Evolutionary conservation across 2,888 invertebrate species (phyloP), one percentile per base, ranked within the genome.

Genomic region (Archaeoteleia sp.): DNA sequence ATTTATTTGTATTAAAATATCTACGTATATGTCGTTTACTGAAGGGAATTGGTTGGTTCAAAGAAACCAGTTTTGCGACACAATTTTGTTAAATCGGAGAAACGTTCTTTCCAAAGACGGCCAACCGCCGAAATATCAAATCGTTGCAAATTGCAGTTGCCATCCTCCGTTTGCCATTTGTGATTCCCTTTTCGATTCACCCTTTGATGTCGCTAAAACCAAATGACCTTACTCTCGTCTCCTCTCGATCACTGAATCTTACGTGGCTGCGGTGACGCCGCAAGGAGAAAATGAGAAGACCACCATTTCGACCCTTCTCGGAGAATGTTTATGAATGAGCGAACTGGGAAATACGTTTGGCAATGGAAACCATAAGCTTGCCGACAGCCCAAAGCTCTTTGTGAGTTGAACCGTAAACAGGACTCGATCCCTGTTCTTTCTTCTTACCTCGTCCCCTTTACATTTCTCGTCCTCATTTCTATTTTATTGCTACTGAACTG

Each of bases 321-420:
- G 39, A 35, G 46, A 53, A 62, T 45, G 46, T 62, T 62, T 55
- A 55, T 63, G 49, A 63, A 63, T 57, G 63, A 49, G 49, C 43
- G 57, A 51, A 43, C 51, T 54, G 48, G 49, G 43, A 63, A 48
- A 43, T 63, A 51, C 51, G 55, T 57, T 57, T 57, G 63, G 45
- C 49, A 34, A 54, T 53, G 53, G 45, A 34, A 48, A 60, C 43
- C 45, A 51, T 51, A 51, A 60, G 43, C 60, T 51, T 42, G 30
- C 30, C 49, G 30, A 35, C 43, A 43, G 40, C 29, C 30, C 35
- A 43, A 60, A 49, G 42, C 58, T 58, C 48, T 58, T 51, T 60
- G 60, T 32, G 37, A 51, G 20, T 40, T 60, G 32, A 37, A 53
- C 53, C 40, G 53, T 40, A 53, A 53, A 61, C 46, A 61, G 58